Evolutionary conservation across 1,140 invertebrate genomes (phyloP), one percentile per base, ranked within the genome.

Genomic region (Venturia canescens): DNA sequence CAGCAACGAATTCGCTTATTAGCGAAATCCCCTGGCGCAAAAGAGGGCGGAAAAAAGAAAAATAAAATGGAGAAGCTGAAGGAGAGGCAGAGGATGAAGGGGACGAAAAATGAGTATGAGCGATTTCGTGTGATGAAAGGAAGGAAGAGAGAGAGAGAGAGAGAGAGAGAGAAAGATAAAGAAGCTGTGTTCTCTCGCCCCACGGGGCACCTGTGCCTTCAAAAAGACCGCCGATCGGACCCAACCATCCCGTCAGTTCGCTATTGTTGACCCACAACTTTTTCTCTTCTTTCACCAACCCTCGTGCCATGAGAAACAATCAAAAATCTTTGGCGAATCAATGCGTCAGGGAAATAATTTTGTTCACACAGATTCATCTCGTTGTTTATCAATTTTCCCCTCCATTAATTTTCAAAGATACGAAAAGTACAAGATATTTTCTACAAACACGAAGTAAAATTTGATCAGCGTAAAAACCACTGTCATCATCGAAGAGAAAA

Each of bases 21-120:
- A 89, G 89, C 83, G 74, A 87, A 88, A 87, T 88, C 85, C 80
- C 86, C 82, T 70, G 77, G 83, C 74, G 85, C 76, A 57, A 53
- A 76, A 76, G 84, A 87, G 83, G 77, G 50, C 74, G 69, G 34
- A 50, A 66, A 50, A 63, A 69, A 69, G 34, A 26, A 79, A 67
- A 70, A 53, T 11, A 38, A 76, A 53, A 34, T 13, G 77, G 9
- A 34, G 75, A 72, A 70, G 57, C 53, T n/a, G 57, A 79, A 29
- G 57, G 76, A 29, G 63, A 44, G 71, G 26, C 63, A 21, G n/a
- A 15, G 31, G n/a, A 13, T 9, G 60, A 16, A 6, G 26, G 23
- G 60, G 63, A 53, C 31, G 16, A 29, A 57, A 13, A 78, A 48
- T 31, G 48, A 23, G 44, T 26, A n/a, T 7, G 66, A 50, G 29